Evolutionary conservation across 1,140 invertebrate species (phyloP).

Genomic region (Neuroterus valhalla): DNA sequence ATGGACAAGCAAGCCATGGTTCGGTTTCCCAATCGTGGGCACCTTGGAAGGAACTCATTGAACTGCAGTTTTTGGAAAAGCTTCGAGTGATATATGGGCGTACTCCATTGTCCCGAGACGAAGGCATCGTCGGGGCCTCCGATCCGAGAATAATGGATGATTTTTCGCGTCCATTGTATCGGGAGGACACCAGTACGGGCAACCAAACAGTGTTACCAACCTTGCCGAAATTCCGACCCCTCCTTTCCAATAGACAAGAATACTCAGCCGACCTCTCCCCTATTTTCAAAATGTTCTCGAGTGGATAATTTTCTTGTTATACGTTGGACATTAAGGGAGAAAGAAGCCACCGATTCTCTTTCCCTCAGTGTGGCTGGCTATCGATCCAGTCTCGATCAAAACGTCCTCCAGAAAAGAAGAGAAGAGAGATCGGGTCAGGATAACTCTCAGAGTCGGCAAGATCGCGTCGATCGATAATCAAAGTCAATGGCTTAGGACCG

Average conservation of each 20-base stretch:
- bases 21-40: constrained; percentile 31
- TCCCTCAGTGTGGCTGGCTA: constrained; percentile 12
- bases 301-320: constrained; percentile 73
- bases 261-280: constrained; percentile 10
- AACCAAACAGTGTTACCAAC: constrained; percentile 66
- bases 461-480: constrained; percentile 59
- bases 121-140: constrained; percentile 46
- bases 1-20: constrained; percentile 23
- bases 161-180: constrained; percentile 73
- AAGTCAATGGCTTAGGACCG: constrained; percentile 56
- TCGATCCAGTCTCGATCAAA: constrained; percentile 18
- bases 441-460: constrained; percentile 42
- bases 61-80: constrained; percentile 68
- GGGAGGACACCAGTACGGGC: constrained; percentile 57
- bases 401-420: constrained; percentile 4
- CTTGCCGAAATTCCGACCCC: constrained; percentile 55
- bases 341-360: constrained; percentile 43
- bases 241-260: constrained; percentile 38
- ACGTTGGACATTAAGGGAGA: constrained; percentile 61
- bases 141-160: constrained; percentile 71
- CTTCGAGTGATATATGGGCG: constrained; percentile 73
- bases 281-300: constrained; percentile 50
- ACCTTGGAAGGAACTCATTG: constrained; percentile 60
- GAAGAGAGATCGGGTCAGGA: constrained; percentile 42
- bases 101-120: constrained; percentile 66